Base-by-base conservation (phyloP, 2,797 vertebrate species). In the Chrysocyon brachyurus region DNA sequence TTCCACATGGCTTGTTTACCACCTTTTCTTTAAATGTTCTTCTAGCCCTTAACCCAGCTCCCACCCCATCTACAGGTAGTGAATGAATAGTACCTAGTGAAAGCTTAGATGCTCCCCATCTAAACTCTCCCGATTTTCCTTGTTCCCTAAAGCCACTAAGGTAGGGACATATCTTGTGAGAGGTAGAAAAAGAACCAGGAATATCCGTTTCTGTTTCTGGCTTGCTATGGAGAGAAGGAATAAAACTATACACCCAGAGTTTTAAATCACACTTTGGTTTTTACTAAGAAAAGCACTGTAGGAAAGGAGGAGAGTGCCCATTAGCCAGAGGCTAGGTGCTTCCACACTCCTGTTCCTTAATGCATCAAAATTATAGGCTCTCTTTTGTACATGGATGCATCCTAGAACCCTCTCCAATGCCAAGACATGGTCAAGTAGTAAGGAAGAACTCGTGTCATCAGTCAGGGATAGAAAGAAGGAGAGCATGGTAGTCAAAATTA, bases 231-330 rank as follows among this genome's bases (percentile, higher is more conserved):
- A 95, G 57, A 94, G 63, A 87, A 88, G 85, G 94, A 93, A 90
- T 82, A 90, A 94, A 57, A 70, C 54, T 57, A 31, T 26, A 88
- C 4, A 84, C 14, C 1, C 54, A 78, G 24, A 84, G 77, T 91
- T 96, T 96, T 96, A 90, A 94, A 66, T 75, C 72, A 85, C 49
- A 66, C 28, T 68, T 95, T 52, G 63, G 89, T 96, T 46, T 94
- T 96, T 83, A 59, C 11, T 64, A 95, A 81, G 56, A 94, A 78
- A 75, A 64, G 11, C 31, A n/a, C 54, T 63, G 5, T 91, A 36
- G 72, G 33, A 70, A 89, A 87, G 46, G 28, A 72, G 33, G 81
- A 56, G 40, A 84, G 36, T n/a, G 24, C 8, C 63, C 22, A 82
- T 54, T 16, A 64, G 33, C 33, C 68, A 91, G 40, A 66, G 16